These are phyloP conservation scores for Germaria angustata DNA, from an alignment of 2,888 invertebrate genomes.

Conservation along the genomic window DNA sequence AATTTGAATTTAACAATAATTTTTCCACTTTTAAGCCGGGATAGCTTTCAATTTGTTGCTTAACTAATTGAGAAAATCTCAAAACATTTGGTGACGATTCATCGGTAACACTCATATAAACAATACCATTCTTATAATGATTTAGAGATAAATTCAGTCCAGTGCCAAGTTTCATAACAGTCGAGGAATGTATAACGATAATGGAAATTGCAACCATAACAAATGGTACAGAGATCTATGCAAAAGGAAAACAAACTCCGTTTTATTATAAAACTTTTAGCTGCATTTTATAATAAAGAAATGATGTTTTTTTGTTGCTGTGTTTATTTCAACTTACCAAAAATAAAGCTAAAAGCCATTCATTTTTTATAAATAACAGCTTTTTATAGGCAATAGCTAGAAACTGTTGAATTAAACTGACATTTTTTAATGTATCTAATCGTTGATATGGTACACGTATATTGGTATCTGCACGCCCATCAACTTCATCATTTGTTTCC, in stretches of 20 bases:
- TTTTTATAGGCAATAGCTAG: constrained; percentile 79
- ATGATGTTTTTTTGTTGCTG: not conserved
- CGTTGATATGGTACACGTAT: constrained; percentile 70
- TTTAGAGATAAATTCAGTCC: constrained; percentile 72
- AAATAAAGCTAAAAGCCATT: constrained; percentile 72
- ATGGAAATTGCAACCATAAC: constrained; percentile 71
- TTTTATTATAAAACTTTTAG: no score
- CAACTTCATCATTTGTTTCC: constrained; percentile 72
- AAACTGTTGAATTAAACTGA: constrained; percentile 71
- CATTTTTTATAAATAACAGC: constrained; percentile 73
- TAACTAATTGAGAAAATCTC: constrained; percentile 69
- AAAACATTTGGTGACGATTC: constrained; percentile 54
- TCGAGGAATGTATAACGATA: constrained; percentile 73
- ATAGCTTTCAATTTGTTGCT: constrained; percentile 69
- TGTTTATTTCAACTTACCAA: constrained; percentile 72
- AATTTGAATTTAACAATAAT: constrained; percentile 49
- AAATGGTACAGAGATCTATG: constrained; percentile 73
- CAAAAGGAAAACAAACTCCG: not conserved
- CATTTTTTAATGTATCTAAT: constrained; percentile 55
- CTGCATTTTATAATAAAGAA: no score
- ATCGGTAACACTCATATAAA: constrained; percentile 71
- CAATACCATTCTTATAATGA: constrained; percentile 71
- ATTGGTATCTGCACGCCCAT: constrained; percentile 67
- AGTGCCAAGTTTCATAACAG: constrained; percentile 70
- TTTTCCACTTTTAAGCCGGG: constrained; percentile 69